Base-by-base conservation (phyloP, 2,797 vertebrate genomes). In the Karalla daura region DNA sequence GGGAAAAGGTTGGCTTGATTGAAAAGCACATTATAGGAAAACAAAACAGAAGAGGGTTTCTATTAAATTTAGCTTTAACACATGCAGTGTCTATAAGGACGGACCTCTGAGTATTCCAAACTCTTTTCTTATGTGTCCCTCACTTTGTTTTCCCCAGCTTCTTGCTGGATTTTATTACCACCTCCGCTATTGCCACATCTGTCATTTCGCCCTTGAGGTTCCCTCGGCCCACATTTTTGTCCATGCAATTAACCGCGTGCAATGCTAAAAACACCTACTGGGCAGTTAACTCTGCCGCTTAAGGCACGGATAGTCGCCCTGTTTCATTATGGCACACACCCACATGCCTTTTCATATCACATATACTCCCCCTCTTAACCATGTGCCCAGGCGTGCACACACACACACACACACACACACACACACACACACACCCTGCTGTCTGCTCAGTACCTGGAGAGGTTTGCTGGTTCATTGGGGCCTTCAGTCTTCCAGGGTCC, bases 191-290 rank as follows among this genome's bases (percentile, higher is more conserved):
- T 56, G 53, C 59, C 78, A 78, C 73, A 85, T 87, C 87, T 91
- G 86, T 87, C 86, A 71, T 78, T 87, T 81, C 84, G 67, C 78
- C 79, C 80, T 74, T 51, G 55, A 86, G 81, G 73, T 86, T 82
- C 60, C 43, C 43, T 74, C 60, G 78, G 62, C 69, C 71, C 67
- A 74, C 77, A 76, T 72, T 76, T 84, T 67, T 70, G 76, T 87
- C 70, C 72, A 73, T 6, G 27, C 81, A 92, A 86, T 92, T 91
- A 90, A 74, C 74, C 59, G 40, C 72, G 62, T 17, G 18, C 54
- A 30, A 68, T 49, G 55, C 81, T 84, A 76, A 81, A 84, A 88
- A 86, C 76, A 83, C 73, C 66, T 81, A 75, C 63, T 73, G 81
- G 74, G 73, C 68, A 76, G 77, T 78, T 76, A 71, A 59, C 40